Base-by-base conservation (phyloP, 2,797 vertebrate genomes). In the Adelosebastes latens region DNA sequence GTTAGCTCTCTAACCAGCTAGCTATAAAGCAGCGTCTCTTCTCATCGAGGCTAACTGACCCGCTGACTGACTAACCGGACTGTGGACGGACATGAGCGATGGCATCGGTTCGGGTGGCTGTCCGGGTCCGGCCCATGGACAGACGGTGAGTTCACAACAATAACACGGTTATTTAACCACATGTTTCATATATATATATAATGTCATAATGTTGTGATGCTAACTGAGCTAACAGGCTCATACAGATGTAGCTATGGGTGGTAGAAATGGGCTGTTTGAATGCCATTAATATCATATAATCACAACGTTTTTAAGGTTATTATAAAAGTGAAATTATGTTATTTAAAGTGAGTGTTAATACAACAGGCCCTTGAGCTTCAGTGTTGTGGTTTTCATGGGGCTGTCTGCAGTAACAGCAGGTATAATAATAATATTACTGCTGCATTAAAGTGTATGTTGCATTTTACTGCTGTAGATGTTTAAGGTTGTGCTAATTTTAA, bases 91-190 rank as follows among this genome's bases (percentile, higher is more conserved):
- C 42, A 89, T 89, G 96, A 85, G 88, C 92, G 1, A 99, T 99
- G 98, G 98, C 98, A 75, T 99, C 98, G 42, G 98, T 99, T 52
- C 97, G 97, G 92, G 98, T 99, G 94, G 98, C 98, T 64, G 98
- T 99, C 86, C 95, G 98, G 86, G 96, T 99, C 92, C 90, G 98
- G 82, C 98, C 98, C 75, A 97, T 99, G 96, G 96, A 98, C 96
- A 96, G 96, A 89, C 96, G 98, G 98, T 99, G 94, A 97, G 97
- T 94, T 20, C 36, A 39, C 0, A 1, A 66, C 52, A 11, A 0
- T 1, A 16, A n/a, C 22, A 2, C 11, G 7, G 6, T 3, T 20
- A 16, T 34, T 53, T n/a, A 2, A 7, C 8, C 12, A 3, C 24
- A 27, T 34, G 9, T 32, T 53, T 60, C 3, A 22, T n/a, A n/a